phyloP scores from a whole-genome alignment of 2,113 vertebrate genomes.

The Cochlearius cochlearius region DNA sequence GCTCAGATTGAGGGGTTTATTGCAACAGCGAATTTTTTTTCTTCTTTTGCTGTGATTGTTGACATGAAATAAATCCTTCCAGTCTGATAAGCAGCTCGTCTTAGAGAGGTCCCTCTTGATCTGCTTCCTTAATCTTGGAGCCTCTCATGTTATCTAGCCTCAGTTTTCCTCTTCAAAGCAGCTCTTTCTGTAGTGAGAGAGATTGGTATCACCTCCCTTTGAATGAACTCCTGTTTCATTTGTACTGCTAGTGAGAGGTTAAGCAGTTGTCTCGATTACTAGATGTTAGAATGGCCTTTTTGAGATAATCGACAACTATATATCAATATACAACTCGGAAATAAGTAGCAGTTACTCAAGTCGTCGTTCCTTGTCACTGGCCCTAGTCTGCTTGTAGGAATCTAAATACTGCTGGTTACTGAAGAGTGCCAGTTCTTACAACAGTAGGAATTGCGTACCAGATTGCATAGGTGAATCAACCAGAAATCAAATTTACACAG shows the following conservation, averaged over 20 bases:
- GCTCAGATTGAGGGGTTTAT: not conserved
- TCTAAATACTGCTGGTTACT: no score
- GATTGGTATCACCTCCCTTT: not conserved
- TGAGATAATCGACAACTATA: not conserved
- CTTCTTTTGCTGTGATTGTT: not conserved
- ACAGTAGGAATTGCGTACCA: not conserved
- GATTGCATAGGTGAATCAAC: rapidly evolving
- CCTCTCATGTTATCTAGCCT: not conserved
- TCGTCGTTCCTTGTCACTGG: not conserved
- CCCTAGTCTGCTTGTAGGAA: not conserved
- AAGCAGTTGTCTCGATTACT: not conserved
- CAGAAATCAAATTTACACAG: not conserved
- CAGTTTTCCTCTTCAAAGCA: not conserved
- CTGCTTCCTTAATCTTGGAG: not conserved
- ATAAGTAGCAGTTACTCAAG: no score
- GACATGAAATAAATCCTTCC: not conserved
- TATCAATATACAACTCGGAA: not conserved
- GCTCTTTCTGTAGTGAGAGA: not conserved
- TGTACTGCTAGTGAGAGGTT: not conserved
- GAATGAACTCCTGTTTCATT: not conserved
- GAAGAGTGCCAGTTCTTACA: not conserved
- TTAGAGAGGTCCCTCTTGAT: not conserved
- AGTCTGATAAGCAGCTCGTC: not conserved
- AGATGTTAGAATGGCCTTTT: not conserved
- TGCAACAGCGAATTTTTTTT: not conserved